Evolutionary conservation across 2,113 vertebrate species (phyloP).

Genomic region (Nannospalax galili): DNA sequence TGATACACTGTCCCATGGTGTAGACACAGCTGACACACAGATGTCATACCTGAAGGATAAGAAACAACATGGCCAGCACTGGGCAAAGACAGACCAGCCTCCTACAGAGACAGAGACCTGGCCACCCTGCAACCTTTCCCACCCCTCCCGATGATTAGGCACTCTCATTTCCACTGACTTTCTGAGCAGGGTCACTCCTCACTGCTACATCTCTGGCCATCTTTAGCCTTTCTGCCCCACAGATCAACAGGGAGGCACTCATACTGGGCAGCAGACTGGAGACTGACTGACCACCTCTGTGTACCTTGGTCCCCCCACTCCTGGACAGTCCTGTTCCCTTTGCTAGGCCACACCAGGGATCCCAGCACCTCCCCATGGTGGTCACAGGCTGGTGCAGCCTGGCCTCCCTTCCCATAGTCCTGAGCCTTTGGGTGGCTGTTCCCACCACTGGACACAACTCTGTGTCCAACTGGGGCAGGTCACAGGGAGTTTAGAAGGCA

Average conservation of each 20-base stretch:
- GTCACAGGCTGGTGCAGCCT: not conserved
- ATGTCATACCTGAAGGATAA: not conserved
- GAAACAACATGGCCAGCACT: not conserved
- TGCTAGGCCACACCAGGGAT: fast-evolving
- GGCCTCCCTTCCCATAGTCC: not conserved
- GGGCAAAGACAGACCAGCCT: not conserved
- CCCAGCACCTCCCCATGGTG: not conserved
- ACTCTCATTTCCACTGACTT: not conserved
- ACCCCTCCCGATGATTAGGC: fast-evolving
- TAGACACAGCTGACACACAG: not conserved
- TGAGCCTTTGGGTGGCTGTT: not conserved
- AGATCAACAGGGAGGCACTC: too few relatives aligned
- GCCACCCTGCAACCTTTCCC: fast-evolving
- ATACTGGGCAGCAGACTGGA: not conserved
- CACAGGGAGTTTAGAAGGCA: not conserved
- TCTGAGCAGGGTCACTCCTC: not conserved
- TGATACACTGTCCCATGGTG: not conserved
- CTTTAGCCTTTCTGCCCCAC: not conserved
- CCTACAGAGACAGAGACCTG: fast-evolving
- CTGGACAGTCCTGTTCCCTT: not conserved
- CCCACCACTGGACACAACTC: too few relatives aligned
- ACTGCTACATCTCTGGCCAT: too few relatives aligned
- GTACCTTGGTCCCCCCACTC: too few relatives aligned
- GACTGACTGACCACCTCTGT: not conserved
- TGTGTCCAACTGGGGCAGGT: fast-evolving